Evolutionary conservation across 2,797 vertebrate species (phyloP).

Genomic region (Pteronotus mesoamericanus): DNA sequence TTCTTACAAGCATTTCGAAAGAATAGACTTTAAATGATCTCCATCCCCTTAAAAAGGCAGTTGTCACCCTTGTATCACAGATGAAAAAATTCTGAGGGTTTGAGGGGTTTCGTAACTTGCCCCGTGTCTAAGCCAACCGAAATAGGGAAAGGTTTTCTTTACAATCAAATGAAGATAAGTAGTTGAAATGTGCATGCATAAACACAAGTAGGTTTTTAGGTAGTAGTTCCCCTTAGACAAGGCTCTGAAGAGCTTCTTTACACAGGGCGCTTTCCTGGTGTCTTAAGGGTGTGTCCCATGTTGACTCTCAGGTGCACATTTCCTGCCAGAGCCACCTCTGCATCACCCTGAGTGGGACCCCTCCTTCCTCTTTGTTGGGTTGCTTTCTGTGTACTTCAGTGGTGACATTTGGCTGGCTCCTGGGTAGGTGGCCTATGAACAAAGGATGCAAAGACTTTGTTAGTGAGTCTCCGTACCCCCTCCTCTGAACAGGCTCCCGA

Average conservation of each 20-base stretch:
- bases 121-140: not conserved
- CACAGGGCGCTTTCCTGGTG: not conserved
- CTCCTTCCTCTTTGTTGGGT: not conserved
- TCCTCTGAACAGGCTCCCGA: not conserved
- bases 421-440: not conserved
- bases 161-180: not conserved
- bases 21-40: not conserved
- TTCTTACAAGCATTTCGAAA: constrained; percentile 4
- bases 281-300: not conserved
- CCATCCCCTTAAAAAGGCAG: not conserved
- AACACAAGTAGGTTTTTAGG: not conserved
- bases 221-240: not conserved
- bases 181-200: not conserved
- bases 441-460: not conserved
- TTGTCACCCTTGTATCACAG: not conserved
- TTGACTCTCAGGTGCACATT: not conserved
- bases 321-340: not conserved
- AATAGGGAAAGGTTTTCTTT: not conserved
- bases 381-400: not conserved
- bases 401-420: not conserved
- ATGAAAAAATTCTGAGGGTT: not conserved
- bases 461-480: not conserved
- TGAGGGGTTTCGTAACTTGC: not conserved
- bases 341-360: not conserved
- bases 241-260: not conserved